Percentiles rank a stretch among this genome's conserved stretches.
Conservation (phyloP, 2,888 invertebrate species). For the Amiota mariae region DNA sequence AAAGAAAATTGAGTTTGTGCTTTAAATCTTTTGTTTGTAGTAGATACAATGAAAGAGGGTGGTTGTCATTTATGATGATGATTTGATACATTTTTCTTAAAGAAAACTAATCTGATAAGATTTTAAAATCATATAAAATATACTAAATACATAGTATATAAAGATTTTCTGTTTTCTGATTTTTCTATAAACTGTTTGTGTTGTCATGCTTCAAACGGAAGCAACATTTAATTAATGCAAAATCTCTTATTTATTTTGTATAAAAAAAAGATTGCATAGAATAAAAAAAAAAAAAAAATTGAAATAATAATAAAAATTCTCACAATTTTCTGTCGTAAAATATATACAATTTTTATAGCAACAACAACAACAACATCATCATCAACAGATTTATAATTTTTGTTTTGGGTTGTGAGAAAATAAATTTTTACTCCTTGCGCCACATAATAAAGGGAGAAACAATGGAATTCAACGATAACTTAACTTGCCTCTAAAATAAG, state of each 20-base stretch:
- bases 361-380: conserved; percentile 10
- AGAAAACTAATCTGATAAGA: too few species aligned
- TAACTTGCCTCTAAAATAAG: background rate
- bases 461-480: conserved; percentile 49
- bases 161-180: conserved; percentile 35
- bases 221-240: conserved; percentile 62
- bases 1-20: conserved; percentile 51
- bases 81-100: too few species aligned
- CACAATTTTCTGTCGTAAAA: conserved; percentile 40
- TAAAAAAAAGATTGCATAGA: conserved; percentile 36
- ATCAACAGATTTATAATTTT: conserved; percentile 6
- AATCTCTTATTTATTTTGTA: conserved; percentile 59
- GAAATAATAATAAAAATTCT: conserved; percentile 50
- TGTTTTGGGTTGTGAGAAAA: conserved; percentile 62
- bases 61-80: too few species aligned
- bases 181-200: conserved; percentile 31
- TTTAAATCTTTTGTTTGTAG: conserved; percentile 60
- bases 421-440: conserved; percentile 55
- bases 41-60: too few species aligned
- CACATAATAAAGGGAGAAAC: conserved; percentile 50
- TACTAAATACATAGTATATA: background rate
- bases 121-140: too few species aligned
- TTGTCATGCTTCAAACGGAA: conserved; percentile 50
- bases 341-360: conserved; percentile 19
- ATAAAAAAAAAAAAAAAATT: conserved; percentile 34